phyloP scores from a whole-genome alignment of 2,113 vertebrate genomes.

The Xiphophorus hellerii region DNA sequence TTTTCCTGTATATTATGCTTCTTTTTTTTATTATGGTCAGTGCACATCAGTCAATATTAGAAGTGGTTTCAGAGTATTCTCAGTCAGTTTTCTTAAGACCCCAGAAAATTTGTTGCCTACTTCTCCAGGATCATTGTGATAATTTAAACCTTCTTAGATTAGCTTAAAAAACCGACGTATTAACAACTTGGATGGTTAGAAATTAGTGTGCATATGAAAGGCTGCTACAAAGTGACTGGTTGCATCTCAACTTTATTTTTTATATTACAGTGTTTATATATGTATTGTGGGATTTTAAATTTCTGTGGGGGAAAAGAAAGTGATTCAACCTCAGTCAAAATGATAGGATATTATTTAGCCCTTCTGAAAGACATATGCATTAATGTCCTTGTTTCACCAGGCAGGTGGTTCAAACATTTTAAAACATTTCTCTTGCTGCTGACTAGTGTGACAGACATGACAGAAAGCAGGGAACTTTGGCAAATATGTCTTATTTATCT shows the following conservation, averaged over 20 bases:
- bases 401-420: too few species aligned
- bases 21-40: conserved; percentile 44
- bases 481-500: conserved; percentile 44
- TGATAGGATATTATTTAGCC: background rate
- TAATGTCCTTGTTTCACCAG: too few species aligned
- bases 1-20: conserved; percentile 50
- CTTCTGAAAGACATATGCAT: background rate
- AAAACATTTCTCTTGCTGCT: background rate
- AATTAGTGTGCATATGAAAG: too few species aligned
- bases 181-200: background rate
- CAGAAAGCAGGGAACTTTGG: conserved; percentile 12
- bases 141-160: conserved; percentile 18
- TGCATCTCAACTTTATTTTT: too few species aligned
- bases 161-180: background rate
- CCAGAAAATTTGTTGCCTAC: conserved; percentile 30
- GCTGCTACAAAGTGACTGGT: too few species aligned
- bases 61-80: conserved; percentile 36
- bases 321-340: background rate
- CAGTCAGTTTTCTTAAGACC: conserved; percentile 16
- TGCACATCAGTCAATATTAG: conserved; percentile 44
- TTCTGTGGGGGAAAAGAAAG: background rate
- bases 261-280: too few species aligned
- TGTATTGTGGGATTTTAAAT: background rate
- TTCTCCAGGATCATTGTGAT: conserved; percentile 16
- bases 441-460: conserved; percentile 27